These are phyloP conservation scores for Drosophila seguyi DNA, from an alignment of 1,140 invertebrate genomes.

Conservation along the genomic window DNA sequence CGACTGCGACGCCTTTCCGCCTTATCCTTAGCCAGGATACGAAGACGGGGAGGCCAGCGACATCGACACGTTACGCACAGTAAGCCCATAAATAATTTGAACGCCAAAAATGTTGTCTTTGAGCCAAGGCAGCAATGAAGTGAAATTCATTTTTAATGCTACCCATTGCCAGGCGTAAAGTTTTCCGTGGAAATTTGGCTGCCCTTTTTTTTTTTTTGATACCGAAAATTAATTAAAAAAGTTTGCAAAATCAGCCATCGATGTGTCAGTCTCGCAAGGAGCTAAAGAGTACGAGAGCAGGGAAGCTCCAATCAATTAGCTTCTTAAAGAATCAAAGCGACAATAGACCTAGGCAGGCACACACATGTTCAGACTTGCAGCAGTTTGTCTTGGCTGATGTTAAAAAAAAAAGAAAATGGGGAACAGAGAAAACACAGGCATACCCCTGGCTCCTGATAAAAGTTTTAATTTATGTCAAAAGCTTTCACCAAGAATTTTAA, in stretches of 20 bases:
- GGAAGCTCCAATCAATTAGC: slow-evolving; percentile 41
- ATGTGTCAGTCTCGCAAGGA: slow-evolving; percentile 60
- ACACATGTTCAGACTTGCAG: slow-evolving; percentile 4
- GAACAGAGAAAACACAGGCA: slow-evolving; percentile 9
- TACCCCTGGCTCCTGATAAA: slow-evolving; percentile 44
- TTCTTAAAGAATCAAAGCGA: slow-evolving; percentile 1
- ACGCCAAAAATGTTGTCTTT: slow-evolving; percentile 50
- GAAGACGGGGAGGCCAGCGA: background rate
- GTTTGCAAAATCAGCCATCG: slow-evolving; percentile 72
- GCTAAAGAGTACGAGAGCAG: background rate
- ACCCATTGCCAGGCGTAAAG: slow-evolving; percentile 28
- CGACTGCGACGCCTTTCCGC: slow-evolving; percentile 3
- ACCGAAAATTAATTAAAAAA: slow-evolving; percentile 85
- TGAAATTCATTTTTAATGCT: slow-evolving; percentile 78
- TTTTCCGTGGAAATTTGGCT: slow-evolving; percentile 31
- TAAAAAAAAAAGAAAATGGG: background rate
- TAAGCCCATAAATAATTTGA: slow-evolving; percentile 77
- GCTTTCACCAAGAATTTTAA: slow-evolving; percentile 84
- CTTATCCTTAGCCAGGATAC: slow-evolving; percentile 7
- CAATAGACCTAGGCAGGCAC: slow-evolving; percentile 6
- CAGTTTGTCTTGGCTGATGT: slow-evolving; percentile 9
- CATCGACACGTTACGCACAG: slow-evolving; percentile 46
- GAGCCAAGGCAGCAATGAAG: slow-evolving; percentile 42
- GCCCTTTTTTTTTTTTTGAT: no score
- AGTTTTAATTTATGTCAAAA: slow-evolving; percentile 85